Base-by-base conservation (phyloP, 2,113 vertebrate genomes). In the Erythrolamprus reginae region DNA sequence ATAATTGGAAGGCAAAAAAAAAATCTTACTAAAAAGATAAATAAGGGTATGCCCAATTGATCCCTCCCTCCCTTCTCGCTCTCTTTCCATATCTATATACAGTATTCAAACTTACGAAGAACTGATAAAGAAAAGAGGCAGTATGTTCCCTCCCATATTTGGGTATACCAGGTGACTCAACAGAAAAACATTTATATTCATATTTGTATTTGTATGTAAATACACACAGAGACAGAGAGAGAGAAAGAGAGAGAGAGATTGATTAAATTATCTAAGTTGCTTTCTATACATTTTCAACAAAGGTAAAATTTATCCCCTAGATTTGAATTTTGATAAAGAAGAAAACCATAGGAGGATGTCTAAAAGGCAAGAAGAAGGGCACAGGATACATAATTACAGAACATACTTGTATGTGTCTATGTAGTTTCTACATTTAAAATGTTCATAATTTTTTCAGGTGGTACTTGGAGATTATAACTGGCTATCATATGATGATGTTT, bases 391-490 rank as follows among this genome's bases (percentile, higher is more conserved):
- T 65, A 65, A 65, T 65, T 65, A n/a, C 61, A 65, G 61, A 65
- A 33, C 61, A 65, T 65, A 65, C 13, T 65, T 38, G n/a, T 77
- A 77, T 38, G 65, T 77, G 33, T 70, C n/a, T 65, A 4, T n/a
- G n/a, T 77, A 77, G 5, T 84, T 84, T 84, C 47, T 84, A 15
- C 15, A 28, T 45, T 50, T 84, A 15, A 82, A 58, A 90, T 52
- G 48, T 65, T 45, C 56, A 33, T 90, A 28, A 8, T 0, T 4
- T 84, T 84, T 47, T 89, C 95, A 99, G 99, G 98, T 99, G 90
- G 97, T 99, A 94, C 98, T 99, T 91, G 99, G 99, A 17, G 94
- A 98, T 87, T 99, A 99, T 96, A 94, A 89, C 88, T 99, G 99
- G 99, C 96, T 98, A 8, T 97, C 98, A 0, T 99, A 98, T 0